Conservation (phyloP, 2,113 vertebrate species). For the Paradoxurus hermaphroditus region DNA sequence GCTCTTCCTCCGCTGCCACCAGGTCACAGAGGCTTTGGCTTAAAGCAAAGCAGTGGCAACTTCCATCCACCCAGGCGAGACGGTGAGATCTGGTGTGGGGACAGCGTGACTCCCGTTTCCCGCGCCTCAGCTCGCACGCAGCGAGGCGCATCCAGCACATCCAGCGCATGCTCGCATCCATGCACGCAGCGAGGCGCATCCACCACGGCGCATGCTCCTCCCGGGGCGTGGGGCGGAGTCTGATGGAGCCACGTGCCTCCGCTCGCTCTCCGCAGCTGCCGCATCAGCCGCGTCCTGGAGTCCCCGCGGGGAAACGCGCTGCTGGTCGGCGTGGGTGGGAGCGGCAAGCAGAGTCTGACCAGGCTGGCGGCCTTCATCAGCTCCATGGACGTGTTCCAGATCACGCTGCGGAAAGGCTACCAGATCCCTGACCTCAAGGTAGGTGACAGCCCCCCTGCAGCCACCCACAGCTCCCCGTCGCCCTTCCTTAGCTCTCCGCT, state of each 20-base stretch:
- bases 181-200: too few species aligned
- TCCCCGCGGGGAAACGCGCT: slow-evolving; percentile 92
- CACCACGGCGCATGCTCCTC: accelerated
- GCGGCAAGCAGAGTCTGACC: slow-evolving; percentile 96
- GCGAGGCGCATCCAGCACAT: too few species aligned
- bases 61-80: neutral
- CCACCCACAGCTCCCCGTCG: neutral
- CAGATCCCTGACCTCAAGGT: slow-evolving; percentile 94
- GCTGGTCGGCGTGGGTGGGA: slow-evolving; percentile 94
- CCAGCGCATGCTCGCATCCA: too few species aligned
- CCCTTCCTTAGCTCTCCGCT: neutral
- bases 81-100: neutral
- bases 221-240: accelerated
- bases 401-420: slow-evolving; percentile 94
- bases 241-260: neutral
- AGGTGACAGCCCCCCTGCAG: neutral
- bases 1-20: neutral
- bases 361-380: slow-evolving; percentile 96
- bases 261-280: slow-evolving; percentile 85
- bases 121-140: neutral
- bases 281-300: slow-evolving; percentile 94
- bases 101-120: neutral
- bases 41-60: neutral
- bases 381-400: slow-evolving; percentile 95
- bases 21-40: neutral